These are phyloP conservation scores for Ailurus styani DNA, from an alignment of 2,113 vertebrate genomes.

Conservation along the genomic window DNA sequence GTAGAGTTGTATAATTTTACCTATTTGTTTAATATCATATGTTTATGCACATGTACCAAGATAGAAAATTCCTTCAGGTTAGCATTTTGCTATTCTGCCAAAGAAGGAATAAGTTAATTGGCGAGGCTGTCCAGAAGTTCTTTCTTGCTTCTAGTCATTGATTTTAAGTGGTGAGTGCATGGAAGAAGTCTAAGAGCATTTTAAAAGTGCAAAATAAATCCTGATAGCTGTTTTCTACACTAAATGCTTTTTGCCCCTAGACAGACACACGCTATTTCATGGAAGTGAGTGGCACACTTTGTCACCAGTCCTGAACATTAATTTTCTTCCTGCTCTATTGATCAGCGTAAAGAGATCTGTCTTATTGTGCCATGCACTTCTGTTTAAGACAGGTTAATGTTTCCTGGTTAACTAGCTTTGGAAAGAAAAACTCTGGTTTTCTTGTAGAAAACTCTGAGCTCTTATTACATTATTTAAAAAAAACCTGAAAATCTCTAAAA, in stretches of 20 bases:
- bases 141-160: background rate
- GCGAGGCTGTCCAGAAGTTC: background rate
- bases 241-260: background rate
- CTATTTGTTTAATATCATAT: background rate
- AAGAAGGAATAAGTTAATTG: background rate
- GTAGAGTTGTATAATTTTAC: background rate
- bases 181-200: background rate
- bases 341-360: slow-evolving; percentile 18
- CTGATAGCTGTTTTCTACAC: background rate
- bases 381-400: slow-evolving; percentile 34
- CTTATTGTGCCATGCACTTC: background rate
- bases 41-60: background rate
- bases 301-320: background rate
- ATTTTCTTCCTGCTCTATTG: slow-evolving; percentile 10
- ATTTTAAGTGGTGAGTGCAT: background rate
- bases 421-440: background rate
- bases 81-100: background rate
- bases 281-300: background rate
- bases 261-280: background rate
- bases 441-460: background rate
- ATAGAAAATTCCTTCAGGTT: background rate
- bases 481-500: background rate
- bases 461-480: background rate
- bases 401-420: slow-evolving; percentile 19
- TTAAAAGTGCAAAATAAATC: background rate